Conservation (phyloP, 2,797 vertebrate species). For the Enteromius unitaeniatus region DNA sequence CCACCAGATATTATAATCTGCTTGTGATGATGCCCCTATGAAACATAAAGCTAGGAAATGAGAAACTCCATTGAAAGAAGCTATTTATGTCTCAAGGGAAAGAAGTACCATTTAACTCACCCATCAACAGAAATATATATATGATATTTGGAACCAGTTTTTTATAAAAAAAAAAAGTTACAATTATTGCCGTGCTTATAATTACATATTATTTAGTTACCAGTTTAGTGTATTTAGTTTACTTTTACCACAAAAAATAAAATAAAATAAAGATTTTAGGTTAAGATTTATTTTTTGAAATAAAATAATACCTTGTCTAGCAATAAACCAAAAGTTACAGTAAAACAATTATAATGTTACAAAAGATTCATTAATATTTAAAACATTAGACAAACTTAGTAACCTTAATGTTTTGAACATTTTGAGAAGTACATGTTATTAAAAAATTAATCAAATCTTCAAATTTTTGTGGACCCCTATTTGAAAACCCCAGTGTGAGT, state of each 20-base stretch:
- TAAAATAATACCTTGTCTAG: not conserved
- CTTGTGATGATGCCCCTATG: not conserved
- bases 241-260: not conserved
- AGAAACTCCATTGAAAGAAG: not conserved
- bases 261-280: not conserved
- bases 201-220: not conserved
- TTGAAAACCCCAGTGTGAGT: not conserved
- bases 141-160: not conserved
- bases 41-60: not conserved
- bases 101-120: not conserved
- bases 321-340: not conserved
- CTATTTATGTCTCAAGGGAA: not conserved
- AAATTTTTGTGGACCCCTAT: not conserved
- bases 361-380: not conserved
- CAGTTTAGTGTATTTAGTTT: not conserved
- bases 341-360: not conserved
- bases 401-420: not conserved
- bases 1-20: not conserved
- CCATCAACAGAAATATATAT: not conserved
- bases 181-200: not conserved
- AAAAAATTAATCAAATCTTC: not conserved
- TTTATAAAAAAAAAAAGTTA: not conserved
- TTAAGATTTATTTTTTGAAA: not conserved
- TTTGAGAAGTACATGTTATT: not conserved
- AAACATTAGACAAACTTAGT: not conserved